Evolutionary conservation across 2,888 invertebrate genomes (phyloP), one percentile per base, ranked within the genome.

Genomic region (Conus canariensis): DNA sequence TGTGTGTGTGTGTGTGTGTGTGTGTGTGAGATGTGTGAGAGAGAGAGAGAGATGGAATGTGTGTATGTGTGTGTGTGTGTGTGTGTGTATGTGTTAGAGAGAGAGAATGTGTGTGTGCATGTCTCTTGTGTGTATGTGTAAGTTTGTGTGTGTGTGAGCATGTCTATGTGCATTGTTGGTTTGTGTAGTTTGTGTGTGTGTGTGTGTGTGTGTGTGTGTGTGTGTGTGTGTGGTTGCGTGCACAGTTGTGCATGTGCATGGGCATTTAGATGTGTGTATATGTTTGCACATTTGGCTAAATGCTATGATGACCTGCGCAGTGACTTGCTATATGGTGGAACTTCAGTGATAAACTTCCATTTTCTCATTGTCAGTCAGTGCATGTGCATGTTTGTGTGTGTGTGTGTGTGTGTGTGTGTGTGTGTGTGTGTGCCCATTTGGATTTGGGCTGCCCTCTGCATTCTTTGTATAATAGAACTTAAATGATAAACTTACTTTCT

Each of bases 371-470:
- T 64, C 64, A 14, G 64, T 64, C 64, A 14, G 19, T 19, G 58
- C 58, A 19, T 6, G 8, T 85, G 58, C 12, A 19, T 58, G 22
- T 59, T 3, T 59, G 83, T 85, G 83, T 85, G 83, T n/a, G 83
- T 85, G 58, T 58, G 83, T 59, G 59, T 59, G 83, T 59, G 83
- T 85, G 83, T 59, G 83, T 85, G 83, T 85, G 83, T 85, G 59
- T 85, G 83, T 85, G 83, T 59, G 83, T n/a, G 59, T 85, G 83
- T 85, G 83, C 58, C 12, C 5, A 22, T 70, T 8, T 64, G 64
- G 10, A 16, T 64, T 10, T 64, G 64, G 10, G 64, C 16, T 10
- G 16, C 64, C 14, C 64, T 2, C 64, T 64, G 45, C 45, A 45
- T 45, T 45, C 45, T 45, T 45, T 45, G 45, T 45, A 45, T 4